These are phyloP conservation scores for Caenorhabditis plicata DNA, from an alignment of 2,888 invertebrate genomes.

Conservation along the genomic window DNA sequence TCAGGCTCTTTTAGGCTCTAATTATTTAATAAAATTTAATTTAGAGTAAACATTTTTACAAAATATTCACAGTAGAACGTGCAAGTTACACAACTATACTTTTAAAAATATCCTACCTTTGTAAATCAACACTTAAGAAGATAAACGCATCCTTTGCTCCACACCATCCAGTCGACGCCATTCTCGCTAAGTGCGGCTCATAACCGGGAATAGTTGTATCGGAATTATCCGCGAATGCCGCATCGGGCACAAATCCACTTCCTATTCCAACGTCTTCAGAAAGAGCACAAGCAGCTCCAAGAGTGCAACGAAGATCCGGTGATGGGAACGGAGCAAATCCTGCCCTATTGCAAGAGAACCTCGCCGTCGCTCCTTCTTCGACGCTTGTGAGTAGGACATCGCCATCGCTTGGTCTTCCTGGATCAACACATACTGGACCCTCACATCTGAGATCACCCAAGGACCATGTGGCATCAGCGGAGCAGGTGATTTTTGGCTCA, in stretches of 20 bases:
- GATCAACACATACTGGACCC: slow-evolving; percentile 91
- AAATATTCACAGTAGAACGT: no score
- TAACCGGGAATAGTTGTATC: slow-evolving; percentile 73
- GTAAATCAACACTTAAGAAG: slow-evolving; percentile 90
- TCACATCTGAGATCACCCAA: slow-evolving; percentile 92
- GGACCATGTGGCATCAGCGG: slow-evolving; percentile 91
- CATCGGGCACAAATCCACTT: slow-evolving; percentile 88
- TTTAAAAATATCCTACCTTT: slow-evolving; percentile 71
- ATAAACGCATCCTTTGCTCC: slow-evolving; percentile 89
- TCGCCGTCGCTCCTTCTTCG: slow-evolving; percentile 80
- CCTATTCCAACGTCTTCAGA: slow-evolving; percentile 86
- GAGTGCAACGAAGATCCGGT: slow-evolving; percentile 53
- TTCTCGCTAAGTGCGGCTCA: slow-evolving; percentile 67
- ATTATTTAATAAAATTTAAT: no score
- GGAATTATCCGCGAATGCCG: slow-evolving; percentile 81
- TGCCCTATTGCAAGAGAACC: slow-evolving; percentile 84
- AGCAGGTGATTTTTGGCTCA: slow-evolving; percentile 86
- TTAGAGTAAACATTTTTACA: no score
- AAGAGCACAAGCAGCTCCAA: slow-evolving; percentile 87
- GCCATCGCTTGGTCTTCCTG: slow-evolving; percentile 89
- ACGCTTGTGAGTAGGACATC: slow-evolving; percentile 77
- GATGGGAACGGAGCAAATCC: slow-evolving; percentile 68
- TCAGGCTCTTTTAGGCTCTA: no score
- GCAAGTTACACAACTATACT: background rate
- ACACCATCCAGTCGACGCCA: slow-evolving; percentile 65